Evolutionary conservation across 2,888 invertebrate species (phyloP).

Genomic region (Hypomecis atomaria): DNA sequence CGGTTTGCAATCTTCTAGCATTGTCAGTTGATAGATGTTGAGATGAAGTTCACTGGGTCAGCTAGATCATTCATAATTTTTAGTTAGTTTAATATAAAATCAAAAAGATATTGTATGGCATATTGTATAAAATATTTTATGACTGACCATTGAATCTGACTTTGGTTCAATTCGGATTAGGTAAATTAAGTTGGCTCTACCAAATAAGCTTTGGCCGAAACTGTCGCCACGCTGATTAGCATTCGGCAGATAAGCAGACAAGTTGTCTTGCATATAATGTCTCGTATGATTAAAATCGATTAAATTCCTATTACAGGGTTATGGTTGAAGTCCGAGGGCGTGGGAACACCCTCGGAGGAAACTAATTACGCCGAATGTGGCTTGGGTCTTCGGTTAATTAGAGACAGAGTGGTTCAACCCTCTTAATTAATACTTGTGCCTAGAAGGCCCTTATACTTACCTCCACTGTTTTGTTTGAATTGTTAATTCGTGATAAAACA

Average conservation of each 20-base stretch:
- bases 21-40: no score
- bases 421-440: conserved; percentile 83
- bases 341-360: conserved; percentile 80
- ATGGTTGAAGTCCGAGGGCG: conserved; percentile 70
- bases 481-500: conserved; percentile 77
- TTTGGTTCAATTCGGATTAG: no score
- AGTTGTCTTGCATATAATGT: conserved; percentile 8
- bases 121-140: no score
- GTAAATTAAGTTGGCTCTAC: no score
- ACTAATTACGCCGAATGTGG: conserved; percentile 82
- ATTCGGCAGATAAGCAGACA: background rate
- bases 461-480: conserved; percentile 79
- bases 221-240: background rate
- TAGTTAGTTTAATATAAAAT: no score
- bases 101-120: no score
- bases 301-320: conserved; percentile 67
- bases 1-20: no score
- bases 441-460: conserved; percentile 73
- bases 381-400: conserved; percentile 83
- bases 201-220: no score
- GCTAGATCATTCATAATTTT: no score
- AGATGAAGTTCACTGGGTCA: no score
- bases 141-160: no score
- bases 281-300: conserved; percentile 71
- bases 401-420: conserved; percentile 80